Base-by-base conservation (phyloP, 2,113 vertebrate genomes). In the Hassar affinis region DNA sequence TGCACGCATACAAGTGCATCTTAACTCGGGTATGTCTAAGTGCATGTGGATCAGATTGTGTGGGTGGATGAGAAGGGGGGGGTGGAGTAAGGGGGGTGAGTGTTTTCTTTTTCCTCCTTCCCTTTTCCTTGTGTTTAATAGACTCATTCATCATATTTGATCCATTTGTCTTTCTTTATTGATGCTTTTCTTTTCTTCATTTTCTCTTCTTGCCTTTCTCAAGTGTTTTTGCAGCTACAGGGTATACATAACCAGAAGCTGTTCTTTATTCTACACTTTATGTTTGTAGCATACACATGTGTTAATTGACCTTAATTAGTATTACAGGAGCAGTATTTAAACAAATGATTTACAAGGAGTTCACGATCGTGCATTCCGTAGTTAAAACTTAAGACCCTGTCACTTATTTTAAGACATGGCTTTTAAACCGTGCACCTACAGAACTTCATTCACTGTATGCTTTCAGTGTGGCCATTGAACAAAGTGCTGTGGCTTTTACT, bases 141-240 rank as follows among this genome's bases (percentile, higher is more conserved):
- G 78, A 6, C 71, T 72, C 42, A 84, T 86, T 86, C 76, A 84
- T 86, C 85, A 84, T 76, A 61, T 77, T 71, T 80, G 49, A 35
- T 78, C 51, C 5, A 22, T 20, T 68, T 69, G 69, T 52, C 64
- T 82, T 62, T 33, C 72, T 72, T 69, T 22, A 18, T 0, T 1
- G 42, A 61, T n/a, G 15, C 3, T 57, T 77, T 22, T 59, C 27
- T 30, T 27, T 47, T 22, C 1, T 20, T 42, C 66, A 42, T 69
- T 42, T 69, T 42, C 35, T 69, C 20, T 42, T 69, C 20, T 42
- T 25, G 18, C 3, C 35, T 42, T 69, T 42, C 35, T 38, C 33
- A 68, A 68, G 18, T 33, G 38, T 18, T 66, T 20, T 66, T n/a
- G n/a, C n/a, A n/a, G n/a, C n/a, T n/a, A n/a, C n/a, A n/a, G n/a